Percentiles rank a stretch among this genome's conserved stretches.
These are phyloP conservation scores for Spatulosminthurus flaviceps DNA, from an alignment of 2,888 invertebrate genomes.

Conservation along the genomic window DNA sequence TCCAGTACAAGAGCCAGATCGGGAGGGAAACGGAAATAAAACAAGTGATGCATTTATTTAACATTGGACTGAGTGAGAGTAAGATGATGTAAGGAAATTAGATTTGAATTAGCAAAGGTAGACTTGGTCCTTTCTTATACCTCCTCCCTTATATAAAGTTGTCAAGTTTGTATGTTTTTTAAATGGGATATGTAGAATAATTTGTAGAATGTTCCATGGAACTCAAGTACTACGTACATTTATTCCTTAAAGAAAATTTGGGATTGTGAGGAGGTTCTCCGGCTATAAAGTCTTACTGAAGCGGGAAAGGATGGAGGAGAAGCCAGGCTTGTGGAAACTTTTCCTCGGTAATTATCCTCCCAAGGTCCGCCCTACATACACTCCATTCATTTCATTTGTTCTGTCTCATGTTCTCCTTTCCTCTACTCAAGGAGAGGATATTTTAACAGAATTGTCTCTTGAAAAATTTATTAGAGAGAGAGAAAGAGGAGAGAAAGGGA, in stretches of 20 bases:
- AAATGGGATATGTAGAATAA: neutral
- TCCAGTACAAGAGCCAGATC: neutral
- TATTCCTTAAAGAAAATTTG: neutral
- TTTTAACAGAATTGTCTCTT: no score
- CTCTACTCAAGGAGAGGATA: no score
- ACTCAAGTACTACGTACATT: neutral
- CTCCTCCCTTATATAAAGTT: no score
- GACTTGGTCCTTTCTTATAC: no score
- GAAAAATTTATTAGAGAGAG: no score
- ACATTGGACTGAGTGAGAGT: neutral
- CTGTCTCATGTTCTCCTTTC: no score
- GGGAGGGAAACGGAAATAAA: neutral
- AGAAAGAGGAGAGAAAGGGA: no score
- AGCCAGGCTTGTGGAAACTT: neutral
- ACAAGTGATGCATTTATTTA: conserved; percentile 5
- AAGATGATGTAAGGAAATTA: conserved; percentile 11
- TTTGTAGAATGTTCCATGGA: neutral
- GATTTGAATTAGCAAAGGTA: neutral
- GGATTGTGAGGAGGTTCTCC: neutral
- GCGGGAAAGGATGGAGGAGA: neutral
- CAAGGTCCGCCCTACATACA: neutral
- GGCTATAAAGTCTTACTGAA: conserved; percentile 6
- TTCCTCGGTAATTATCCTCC: neutral
- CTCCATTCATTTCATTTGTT: no score
- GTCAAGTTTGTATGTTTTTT: no score